Base-by-base conservation (phyloP, 2,888 invertebrate species). In the Patella caerulea region DNA sequence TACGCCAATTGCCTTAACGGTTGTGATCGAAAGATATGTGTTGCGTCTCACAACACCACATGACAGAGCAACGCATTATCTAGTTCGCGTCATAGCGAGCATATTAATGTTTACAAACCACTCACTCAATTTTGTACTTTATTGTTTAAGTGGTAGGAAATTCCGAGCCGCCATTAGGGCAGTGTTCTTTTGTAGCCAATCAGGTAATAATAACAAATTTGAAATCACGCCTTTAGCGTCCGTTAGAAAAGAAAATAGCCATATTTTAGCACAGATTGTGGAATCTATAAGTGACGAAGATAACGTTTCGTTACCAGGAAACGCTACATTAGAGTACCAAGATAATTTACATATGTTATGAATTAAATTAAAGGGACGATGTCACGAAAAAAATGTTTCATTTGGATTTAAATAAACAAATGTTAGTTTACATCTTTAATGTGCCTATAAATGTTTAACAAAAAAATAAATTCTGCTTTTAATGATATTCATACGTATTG, bases 41-140 rank as follows among this genome's bases (percentile, higher is more conserved):
- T 75, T 74, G 75, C 73, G 78, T 19, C 74, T 76, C 3, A 15
- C 29, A 34, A 81, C 74, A 0, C 45, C 76, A 17, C 71, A 72
- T 7, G 77, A 78, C 29, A 59, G 34, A 55, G 81, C 81, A 11
- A 55, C 34, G 2, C 73, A 74, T 56, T 71, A 74, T 52, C 78
- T 81, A 56, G 54, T 72, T 5, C 79, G 79, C 59, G 77, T 78
- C 14, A 17, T 81, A 53, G 76, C 77, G 14, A 77, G 79, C 72
- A 79, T 78, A 75, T 79, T 81, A 45, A 81, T 81, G 81, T 81
- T 79, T 76, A 81, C 81, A 55, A 81, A 81, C 74, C 81, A 81
- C 74, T 74, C 78, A 56, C 65, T 78, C 65, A 81, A 81, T 76
- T 81, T 81, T 53, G 52, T 81, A 34, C 79, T 81, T 14, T 81